Percentiles rank a stretch among this genome's conserved stretches.
Evolutionary conservation across 2,113 vertebrate species (phyloP).

Genomic region (Formicarius rufipectus): DNA sequence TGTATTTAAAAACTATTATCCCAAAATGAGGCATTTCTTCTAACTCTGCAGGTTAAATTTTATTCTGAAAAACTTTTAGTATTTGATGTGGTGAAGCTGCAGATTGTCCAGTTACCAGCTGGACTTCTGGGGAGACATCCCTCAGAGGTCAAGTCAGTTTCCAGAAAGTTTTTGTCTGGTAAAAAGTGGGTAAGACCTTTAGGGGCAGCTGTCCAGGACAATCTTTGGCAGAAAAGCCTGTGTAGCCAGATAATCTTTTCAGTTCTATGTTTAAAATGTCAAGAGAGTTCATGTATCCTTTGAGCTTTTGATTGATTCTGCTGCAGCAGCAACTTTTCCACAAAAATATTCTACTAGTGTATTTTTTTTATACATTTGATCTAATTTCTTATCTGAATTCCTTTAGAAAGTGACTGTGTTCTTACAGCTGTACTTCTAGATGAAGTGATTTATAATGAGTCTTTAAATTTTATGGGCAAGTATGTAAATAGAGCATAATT

Average conservation of each 20-base stretch:
- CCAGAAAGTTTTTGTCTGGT: neutral
- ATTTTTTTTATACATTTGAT: neutral
- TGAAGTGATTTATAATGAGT: neutral
- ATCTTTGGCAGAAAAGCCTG: neutral
- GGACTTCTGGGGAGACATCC: fast-evolving
- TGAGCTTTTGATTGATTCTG: neutral
- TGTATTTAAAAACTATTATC: neutral
- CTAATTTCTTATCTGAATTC: constrained; percentile 4
- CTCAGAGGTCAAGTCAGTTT: neutral
- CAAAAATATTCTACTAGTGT: neutral
- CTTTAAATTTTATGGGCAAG: neutral
- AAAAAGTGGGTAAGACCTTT: neutral
- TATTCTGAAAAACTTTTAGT: neutral
- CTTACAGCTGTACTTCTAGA: neutral
- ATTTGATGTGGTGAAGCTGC: neutral
- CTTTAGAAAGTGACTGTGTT: neutral
- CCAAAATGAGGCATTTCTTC: neutral
- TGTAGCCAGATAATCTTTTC: neutral
- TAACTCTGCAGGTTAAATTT: neutral
- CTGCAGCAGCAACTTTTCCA: neutral
- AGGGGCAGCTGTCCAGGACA: neutral
- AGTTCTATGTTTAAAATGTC: neutral
- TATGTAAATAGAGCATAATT: constrained; percentile 35
- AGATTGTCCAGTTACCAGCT: neutral
- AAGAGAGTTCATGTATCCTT: neutral